These are phyloP conservation scores for Drosophila pseudoananassae DNA, from an alignment of 1,140 invertebrate genomes.

Conservation along the genomic window DNA sequence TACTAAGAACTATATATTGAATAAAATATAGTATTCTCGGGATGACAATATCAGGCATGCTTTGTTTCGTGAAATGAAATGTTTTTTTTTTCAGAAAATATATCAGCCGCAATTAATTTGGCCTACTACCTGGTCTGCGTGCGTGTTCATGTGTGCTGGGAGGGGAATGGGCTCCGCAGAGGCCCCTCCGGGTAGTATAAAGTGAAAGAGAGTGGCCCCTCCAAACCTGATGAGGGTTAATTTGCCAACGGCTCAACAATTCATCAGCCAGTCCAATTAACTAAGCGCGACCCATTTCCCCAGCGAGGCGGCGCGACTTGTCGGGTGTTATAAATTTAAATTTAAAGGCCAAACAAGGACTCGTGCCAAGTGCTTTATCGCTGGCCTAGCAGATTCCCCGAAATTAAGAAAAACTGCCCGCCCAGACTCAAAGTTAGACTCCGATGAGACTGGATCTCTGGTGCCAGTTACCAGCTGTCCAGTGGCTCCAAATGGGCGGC, in stretches of 20 bases:
- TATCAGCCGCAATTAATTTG: constrained; percentile 36
- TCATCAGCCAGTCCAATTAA: constrained; percentile 69
- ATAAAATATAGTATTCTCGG: not conserved
- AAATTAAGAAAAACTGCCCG: constrained; percentile 58
- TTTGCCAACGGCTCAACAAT: constrained; percentile 60
- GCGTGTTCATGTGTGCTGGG: constrained; percentile 43
- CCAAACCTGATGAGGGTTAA: constrained; percentile 66
- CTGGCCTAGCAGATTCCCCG: constrained; percentile 47
- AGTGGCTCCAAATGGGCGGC: not conserved
- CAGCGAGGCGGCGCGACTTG: constrained; percentile 12
- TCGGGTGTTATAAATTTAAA: constrained; percentile 73
- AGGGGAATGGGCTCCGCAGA: not conserved
- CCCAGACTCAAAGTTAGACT: constrained; percentile 2
- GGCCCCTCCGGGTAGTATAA: not conserved
- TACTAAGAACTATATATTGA: not conserved
- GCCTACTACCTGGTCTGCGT: constrained; percentile 25
- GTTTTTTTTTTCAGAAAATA: constrained; percentile 6
- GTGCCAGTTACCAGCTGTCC: not conserved
- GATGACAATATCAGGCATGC: not conserved
- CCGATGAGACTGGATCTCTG: constrained; percentile 7
- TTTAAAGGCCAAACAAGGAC: constrained; percentile 76
- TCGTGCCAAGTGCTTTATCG: constrained; percentile 57
- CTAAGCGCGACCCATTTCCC: constrained; percentile 51
- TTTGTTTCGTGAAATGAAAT: not conserved
- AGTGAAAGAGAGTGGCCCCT: constrained; percentile 7